Evolutionary conservation across 2,797 vertebrate species (phyloP), one percentile per base, ranked within the genome.

Genomic region (Pogonophryne albipinna): DNA sequence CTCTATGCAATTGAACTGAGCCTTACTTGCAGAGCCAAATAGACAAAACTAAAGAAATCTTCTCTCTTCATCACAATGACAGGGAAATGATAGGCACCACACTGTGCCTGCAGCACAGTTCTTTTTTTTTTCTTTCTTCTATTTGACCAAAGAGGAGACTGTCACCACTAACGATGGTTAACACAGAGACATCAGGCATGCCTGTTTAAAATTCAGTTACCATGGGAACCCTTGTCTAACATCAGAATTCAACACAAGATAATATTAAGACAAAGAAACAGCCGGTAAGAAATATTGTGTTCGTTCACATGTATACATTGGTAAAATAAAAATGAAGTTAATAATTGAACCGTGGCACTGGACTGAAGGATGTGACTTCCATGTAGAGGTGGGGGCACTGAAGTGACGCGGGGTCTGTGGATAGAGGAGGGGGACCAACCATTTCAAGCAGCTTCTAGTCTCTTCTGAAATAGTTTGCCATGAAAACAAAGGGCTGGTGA

Each of bases 181-280:
- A 90, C 80, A 91, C 85, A 71, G 71, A 91, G 81, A 73, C 76
- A 76, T 83, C 71, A 85, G 80, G 66, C 82, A 17, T 67, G 87
- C 73, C 87, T 88, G 85, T 88, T 92, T 87, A 89, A 92, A 81
- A 93, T 90, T 71, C 85, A 75, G 94, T 94, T 90, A 57, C 93
- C 89, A 93, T 93, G 89, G 92, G 55, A 89, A 94, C 91, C 71
- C 65, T n/a, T 11, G 70, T 60, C 83, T 86, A 89, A 91, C 86
- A 88, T 80, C 61, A 4, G 34, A 38, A 85, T 78, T 89, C 85
- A 87, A 84, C 85, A 76, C 80, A 78, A 65, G 79, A 72, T 91
- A 85, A 85, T 89, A 85, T 71, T 52, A 74, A 74, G 70, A 66
- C 17, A 57, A 67, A 59, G 56, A 23, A 59, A 51, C 15, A 59